These are phyloP conservation scores for Oscheius sp. DNA, from an alignment of 2,888 invertebrate species.

Conservation along the genomic window DNA sequence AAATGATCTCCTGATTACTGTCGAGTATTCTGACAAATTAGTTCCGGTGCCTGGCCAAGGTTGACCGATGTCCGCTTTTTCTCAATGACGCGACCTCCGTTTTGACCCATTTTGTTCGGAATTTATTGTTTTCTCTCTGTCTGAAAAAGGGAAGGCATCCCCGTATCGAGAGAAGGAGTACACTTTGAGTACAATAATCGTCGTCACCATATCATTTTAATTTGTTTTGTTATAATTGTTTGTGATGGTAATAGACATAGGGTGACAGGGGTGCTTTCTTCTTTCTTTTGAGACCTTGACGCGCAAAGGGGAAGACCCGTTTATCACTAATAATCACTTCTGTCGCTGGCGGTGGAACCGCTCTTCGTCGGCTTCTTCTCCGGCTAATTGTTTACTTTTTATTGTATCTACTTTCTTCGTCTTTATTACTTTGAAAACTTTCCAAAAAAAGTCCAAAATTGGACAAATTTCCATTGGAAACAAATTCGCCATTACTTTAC, in stretches of 20 bases:
- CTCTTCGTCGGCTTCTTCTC: conserved; percentile 12
- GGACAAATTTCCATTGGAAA: no score
- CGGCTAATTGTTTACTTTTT: conserved; percentile 32
- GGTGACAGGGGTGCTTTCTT: not conserved
- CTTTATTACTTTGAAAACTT: no score
- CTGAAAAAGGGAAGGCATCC: not conserved
- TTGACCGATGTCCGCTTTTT: not conserved
- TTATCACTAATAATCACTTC: conserved; percentile 38
- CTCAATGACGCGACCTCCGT: not conserved
- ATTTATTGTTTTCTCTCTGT: not conserved
- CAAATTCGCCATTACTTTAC: no score
- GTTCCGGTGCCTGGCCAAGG: conserved; percentile 3
- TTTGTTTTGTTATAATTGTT: not conserved
- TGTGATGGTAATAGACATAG: not conserved
- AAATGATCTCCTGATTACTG: not conserved
- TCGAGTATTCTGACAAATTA: not conserved
- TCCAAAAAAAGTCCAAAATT: no score
- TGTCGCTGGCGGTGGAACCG: conserved; percentile 32
- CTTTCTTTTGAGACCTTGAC: conserved; percentile 33
- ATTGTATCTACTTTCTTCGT: no score
- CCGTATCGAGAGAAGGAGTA: not conserved
- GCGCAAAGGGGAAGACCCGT: conserved; percentile 33
- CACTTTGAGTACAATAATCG: not conserved
- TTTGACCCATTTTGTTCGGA: not conserved
- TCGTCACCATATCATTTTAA: not conserved